phyloP scores from a whole-genome alignment of 1,140 invertebrate genomes.

The Neotoxoptera formosana region DNA sequence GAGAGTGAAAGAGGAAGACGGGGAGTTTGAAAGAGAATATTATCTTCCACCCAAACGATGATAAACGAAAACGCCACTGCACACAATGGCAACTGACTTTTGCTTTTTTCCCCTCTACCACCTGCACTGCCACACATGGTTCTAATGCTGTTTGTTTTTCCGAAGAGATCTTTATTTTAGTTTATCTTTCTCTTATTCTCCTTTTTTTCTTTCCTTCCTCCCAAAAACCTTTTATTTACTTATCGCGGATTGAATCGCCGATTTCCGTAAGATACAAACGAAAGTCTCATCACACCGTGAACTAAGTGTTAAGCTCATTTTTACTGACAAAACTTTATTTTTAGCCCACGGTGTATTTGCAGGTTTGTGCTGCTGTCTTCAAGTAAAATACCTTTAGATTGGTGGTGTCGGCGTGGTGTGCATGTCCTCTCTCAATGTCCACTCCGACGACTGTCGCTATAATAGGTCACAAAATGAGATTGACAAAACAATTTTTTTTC shows the following conservation, averaged over 20 bases:
- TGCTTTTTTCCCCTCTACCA: background rate
- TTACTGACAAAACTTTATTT: background rate
- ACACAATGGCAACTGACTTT: conserved; percentile 18
- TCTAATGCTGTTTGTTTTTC: conserved; percentile 42
- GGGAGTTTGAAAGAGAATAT: background rate
- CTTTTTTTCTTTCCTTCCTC: background rate
- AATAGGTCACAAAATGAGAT: background rate
- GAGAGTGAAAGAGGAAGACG: background rate
- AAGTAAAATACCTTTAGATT: background rate
- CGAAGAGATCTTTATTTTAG: conserved; percentile 27
- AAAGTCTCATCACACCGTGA: background rate
- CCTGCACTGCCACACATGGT: background rate
- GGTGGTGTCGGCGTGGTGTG: background rate
- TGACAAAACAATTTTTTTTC: background rate
- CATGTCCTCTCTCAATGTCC: background rate
- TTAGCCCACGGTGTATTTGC: background rate
- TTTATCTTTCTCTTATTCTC: background rate
- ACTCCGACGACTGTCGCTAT: background rate
- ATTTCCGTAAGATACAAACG: conserved; percentile 35
- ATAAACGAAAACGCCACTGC: conserved; percentile 10
- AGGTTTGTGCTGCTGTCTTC: background rate
- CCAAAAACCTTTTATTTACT: conserved; percentile 38
- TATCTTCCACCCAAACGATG: background rate
- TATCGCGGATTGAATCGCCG: conserved; percentile 35
- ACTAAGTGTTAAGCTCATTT: conserved; percentile 34